These are phyloP conservation scores for Platypus cylindrus DNA, from an alignment of 2,888 invertebrate genomes.

Conservation along the genomic window DNA sequence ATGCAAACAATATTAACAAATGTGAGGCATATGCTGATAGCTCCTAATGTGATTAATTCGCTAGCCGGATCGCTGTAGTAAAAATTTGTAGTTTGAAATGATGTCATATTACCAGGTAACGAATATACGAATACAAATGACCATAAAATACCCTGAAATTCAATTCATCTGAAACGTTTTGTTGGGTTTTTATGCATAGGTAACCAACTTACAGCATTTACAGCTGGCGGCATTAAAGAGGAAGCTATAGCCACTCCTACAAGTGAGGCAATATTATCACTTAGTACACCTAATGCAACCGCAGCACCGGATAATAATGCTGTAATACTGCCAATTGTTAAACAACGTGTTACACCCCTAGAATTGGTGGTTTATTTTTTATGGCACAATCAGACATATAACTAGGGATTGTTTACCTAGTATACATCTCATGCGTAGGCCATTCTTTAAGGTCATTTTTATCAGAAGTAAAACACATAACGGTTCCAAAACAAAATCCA, in stretches of 20 bases:
- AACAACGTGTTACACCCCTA: conserved; percentile 51
- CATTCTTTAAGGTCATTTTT: conserved; percentile 46
- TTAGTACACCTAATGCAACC: conserved; percentile 63
- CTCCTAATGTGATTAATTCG: conserved; percentile 52
- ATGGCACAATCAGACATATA: neutral
- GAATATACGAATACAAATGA: conserved; percentile 46
- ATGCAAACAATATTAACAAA: conserved; percentile 64
- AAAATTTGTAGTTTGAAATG: conserved; percentile 35
- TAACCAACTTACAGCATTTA: conserved; percentile 50
- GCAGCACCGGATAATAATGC: conserved; percentile 68
- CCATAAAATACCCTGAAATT: conserved; percentile 49
- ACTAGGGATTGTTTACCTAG: conserved; percentile 33
- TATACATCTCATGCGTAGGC: conserved; percentile 54
- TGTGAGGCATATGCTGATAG: conserved; percentile 57
- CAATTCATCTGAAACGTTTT: neutral
- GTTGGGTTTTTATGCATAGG: neutral
- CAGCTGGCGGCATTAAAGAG: conserved; percentile 66
- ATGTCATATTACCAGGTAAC: conserved; percentile 35
- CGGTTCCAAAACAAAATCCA: conserved; percentile 55
- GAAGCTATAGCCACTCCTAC: conserved; percentile 77
- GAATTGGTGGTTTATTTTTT: conserved; percentile 9
- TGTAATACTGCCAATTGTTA: conserved; percentile 59
- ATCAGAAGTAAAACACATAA: conserved; percentile 42
- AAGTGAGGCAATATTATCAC: conserved; percentile 63
- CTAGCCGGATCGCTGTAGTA: conserved; percentile 48